Percentiles rank a stretch among this genome's conserved stretches.
These are phyloP conservation scores for Eleginops maclovinus DNA, from an alignment of 2,113 vertebrate species.

Conservation along the genomic window DNA sequence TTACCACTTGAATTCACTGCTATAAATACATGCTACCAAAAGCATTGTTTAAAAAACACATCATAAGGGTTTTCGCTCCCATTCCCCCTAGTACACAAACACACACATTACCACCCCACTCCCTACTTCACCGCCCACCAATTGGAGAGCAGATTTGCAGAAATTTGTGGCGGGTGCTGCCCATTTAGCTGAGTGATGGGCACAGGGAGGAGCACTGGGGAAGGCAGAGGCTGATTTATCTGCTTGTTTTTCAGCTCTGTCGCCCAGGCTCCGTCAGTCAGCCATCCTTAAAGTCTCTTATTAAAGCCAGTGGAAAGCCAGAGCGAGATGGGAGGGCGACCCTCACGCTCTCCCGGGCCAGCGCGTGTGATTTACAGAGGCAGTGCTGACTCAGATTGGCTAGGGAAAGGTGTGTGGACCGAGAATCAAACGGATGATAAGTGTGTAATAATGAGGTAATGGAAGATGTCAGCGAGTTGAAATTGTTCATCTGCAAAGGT, in stretches of 20 bases:
- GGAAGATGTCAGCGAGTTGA: not conserved
- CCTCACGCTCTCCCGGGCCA: constrained; percentile 6
- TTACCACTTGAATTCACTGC: too few relatives aligned
- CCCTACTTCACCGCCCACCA: constrained; percentile 20
- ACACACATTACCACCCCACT: constrained; percentile 1
- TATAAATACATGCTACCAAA: too few relatives aligned
- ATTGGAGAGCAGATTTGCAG: constrained; percentile 39
- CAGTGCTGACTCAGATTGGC: constrained; percentile 47
- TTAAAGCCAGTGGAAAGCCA: constrained; percentile 31
- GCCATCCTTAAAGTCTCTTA: constrained; percentile 48
- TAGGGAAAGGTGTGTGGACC: constrained; percentile 18
- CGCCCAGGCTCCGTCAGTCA: constrained; percentile 60
- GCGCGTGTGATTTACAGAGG: constrained; percentile 46
- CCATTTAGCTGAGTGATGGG: constrained; percentile 71
- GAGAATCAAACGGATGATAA: constrained; percentile 35
- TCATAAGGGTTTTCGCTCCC: constrained; percentile 18
- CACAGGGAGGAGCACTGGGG: constrained; percentile 46
- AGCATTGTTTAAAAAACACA: not conserved
- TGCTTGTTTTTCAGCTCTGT: constrained; percentile 70
- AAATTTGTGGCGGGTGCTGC: constrained; percentile 65
- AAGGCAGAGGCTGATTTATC: constrained; percentile 71
- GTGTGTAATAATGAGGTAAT: constrained; percentile 19
- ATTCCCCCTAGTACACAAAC: constrained; percentile 23
- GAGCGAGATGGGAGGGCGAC: constrained; percentile 13
- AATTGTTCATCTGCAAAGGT: constrained; percentile 2